phyloP scores from a whole-genome alignment of 53 echinoderm and acorn worm genomes.

The Holothuria scabra region DNA sequence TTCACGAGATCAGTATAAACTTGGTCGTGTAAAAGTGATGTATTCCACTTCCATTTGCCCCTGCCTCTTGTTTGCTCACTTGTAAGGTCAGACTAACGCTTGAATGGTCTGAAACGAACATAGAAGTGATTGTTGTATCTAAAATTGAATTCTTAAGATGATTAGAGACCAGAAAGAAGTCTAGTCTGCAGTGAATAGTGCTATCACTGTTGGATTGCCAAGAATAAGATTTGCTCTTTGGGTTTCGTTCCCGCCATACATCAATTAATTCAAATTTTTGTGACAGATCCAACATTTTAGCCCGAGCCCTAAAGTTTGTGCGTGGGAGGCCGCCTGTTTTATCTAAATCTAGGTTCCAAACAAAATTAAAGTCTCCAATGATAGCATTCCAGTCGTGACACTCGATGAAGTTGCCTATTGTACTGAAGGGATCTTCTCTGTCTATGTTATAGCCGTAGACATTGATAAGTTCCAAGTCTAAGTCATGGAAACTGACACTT shows the following conservation, averaged over 20 bases:
- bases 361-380: slow-evolving; percentile 41
- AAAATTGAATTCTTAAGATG: neutral
- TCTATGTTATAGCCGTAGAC: too few relatives aligned
- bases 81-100: neutral
- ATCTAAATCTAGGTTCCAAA: slow-evolving; percentile 33
- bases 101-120: slow-evolving; percentile 40
- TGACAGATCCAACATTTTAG: neutral
- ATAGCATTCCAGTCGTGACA: too few relatives aligned
- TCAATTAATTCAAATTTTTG: too few relatives aligned
- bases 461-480: too few relatives aligned
- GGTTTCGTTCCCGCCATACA: too few relatives aligned
- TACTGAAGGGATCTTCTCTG: too few relatives aligned
- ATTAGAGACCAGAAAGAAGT: slow-evolving; percentile 34
- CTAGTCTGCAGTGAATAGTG: slow-evolving; percentile 5
- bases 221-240: too few relatives aligned
- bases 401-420: too few relatives aligned
- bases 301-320: slow-evolving; percentile 22
- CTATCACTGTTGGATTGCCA: too few relatives aligned
- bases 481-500: too few relatives aligned
- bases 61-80: slow-evolving; percentile 22
- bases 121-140: slow-evolving; percentile 18
- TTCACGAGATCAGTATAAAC: neutral
- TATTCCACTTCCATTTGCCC: slow-evolving; percentile 54
- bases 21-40: neutral
- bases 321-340: slow-evolving; percentile 22